A percentile compares a stretch with the other conserved stretches of the same genome.
These are phyloP conservation scores for Sarcophaga variegata DNA, from an alignment of 2,888 invertebrate species.

Conservation along the genomic window DNA sequence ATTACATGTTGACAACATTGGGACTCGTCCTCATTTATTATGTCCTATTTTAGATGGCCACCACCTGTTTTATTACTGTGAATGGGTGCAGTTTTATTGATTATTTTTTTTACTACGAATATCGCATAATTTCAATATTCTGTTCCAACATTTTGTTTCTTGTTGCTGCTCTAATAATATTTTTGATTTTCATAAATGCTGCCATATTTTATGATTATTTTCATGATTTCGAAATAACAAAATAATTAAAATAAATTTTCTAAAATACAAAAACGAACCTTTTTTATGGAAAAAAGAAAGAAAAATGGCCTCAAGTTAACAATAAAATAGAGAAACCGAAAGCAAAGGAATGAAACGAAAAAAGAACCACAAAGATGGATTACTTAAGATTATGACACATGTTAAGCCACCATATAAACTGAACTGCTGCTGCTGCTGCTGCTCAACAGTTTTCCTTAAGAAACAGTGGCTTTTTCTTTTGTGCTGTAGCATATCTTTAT, in stretches of 20 bases:
- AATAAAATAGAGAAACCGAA: slow-evolving; percentile 25
- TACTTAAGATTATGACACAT: slow-evolving; percentile 59
- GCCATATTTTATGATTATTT: slow-evolving; percentile 52
- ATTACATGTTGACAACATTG: background rate
- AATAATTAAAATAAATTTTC: slow-evolving; percentile 66
- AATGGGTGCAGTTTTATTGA: slow-evolving; percentile 61
- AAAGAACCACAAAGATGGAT: slow-evolving; percentile 47
- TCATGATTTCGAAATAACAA: slow-evolving; percentile 37
- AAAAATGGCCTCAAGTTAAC: slow-evolving; percentile 51
- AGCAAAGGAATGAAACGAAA: background rate
- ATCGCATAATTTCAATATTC: slow-evolving; percentile 55
- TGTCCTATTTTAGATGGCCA: background rate
- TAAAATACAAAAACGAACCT: background rate
- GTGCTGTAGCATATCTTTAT: slow-evolving; percentile 2
- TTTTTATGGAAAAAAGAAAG: too few species aligned
- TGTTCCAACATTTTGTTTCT: slow-evolving; percentile 41
- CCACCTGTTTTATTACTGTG: slow-evolving; percentile 40
- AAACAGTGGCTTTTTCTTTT: slow-evolving; percentile 58
- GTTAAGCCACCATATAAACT: slow-evolving; percentile 31
- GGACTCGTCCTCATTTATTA: background rate
- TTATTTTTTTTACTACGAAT: background rate
- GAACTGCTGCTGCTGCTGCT: background rate
- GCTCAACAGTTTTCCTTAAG: background rate
- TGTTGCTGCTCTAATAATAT: background rate
- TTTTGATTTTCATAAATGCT: slow-evolving; percentile 35